Base-by-base conservation (phyloP, 2,113 vertebrate genomes). In the Halichoeres trimaculatus region DNA sequence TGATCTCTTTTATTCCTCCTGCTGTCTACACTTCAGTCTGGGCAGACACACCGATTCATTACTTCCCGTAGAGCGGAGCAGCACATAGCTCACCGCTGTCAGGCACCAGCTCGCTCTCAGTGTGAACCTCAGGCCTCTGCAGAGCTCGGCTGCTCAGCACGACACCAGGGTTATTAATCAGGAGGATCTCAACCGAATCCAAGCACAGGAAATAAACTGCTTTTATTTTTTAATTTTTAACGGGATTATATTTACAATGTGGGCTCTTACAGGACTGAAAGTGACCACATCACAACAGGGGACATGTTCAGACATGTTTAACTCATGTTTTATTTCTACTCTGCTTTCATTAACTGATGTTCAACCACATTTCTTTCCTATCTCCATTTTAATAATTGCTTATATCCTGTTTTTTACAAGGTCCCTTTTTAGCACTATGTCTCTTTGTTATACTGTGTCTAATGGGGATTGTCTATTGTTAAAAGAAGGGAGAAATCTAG, bases 31-130 rank as follows among this genome's bases (percentile, higher is more conserved):
- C 85, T 70, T 74, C 70, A 77, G 74, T 69, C 45, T 34, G 8
- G 72, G 78, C 83, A 76, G 81, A 54, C 78, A 60, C 69, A 53
- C 74, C 65, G 66, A 91, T 91, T 86, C 87, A 91, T 88, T 83
- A 84, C 85, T 83, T 85, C 85, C 89, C 45, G 12, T 19, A 51
- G 76, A 73, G 87, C 85, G 6, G 80, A 78, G 85, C 76, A 17
- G 79, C 80, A 60, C 76, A 83, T 83, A 86, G 63, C 85, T 89
- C 83, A 78, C 64, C 71, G 34, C 76, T 47, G 85, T 82, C 85
- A 81, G 62, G 65, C 74, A 7, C 77, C 11, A 50, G 66, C 66
- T 78, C 50, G 2, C 30, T 70, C 70, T 57, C 67, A 36, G 75
- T 43, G 74, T 38, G 74, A 84, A 74, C 62, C 66, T 59, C 83